Conservation (phyloP, 2,797 vertebrate species). For the Austrolebias charrua region DNA sequence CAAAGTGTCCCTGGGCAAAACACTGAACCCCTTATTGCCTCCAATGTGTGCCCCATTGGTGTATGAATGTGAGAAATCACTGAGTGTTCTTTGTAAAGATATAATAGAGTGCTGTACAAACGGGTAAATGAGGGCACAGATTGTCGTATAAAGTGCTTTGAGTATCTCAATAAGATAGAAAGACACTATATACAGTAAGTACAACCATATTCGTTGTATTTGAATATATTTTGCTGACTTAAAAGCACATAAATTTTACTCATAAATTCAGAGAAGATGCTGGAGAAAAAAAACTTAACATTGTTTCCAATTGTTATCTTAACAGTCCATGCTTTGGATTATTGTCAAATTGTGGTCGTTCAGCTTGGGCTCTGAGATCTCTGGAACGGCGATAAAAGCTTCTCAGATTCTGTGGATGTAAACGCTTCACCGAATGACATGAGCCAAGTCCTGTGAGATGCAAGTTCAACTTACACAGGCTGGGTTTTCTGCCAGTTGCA, state of each 20-base stretch:
- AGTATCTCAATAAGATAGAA: no score
- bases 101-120: no score
- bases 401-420: constrained; percentile 56
- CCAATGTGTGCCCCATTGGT: no score
- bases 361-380: constrained; percentile 31
- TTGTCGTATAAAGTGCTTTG: no score
- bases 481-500: constrained; percentile 45
- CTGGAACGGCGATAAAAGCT: constrained; percentile 36
- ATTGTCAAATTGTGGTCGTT: constrained; percentile 60
- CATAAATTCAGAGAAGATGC: not conserved
- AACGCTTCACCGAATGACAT: constrained; percentile 63
- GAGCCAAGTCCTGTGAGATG: constrained; percentile 45
- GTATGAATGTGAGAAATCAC: no score
- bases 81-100: no score
- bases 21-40: no score
- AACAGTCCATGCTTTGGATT: constrained; percentile 34
- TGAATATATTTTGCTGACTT: not conserved
- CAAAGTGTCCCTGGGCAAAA: no score
- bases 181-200: no score
- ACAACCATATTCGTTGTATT: not conserved
- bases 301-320: constrained; percentile 15
- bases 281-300: not conserved
- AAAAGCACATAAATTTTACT: no score
- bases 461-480: constrained; percentile 38
- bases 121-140: no score